Base-by-base conservation (phyloP, 2,797 vertebrate genomes). In the Lagodon rhomboides region DNA sequence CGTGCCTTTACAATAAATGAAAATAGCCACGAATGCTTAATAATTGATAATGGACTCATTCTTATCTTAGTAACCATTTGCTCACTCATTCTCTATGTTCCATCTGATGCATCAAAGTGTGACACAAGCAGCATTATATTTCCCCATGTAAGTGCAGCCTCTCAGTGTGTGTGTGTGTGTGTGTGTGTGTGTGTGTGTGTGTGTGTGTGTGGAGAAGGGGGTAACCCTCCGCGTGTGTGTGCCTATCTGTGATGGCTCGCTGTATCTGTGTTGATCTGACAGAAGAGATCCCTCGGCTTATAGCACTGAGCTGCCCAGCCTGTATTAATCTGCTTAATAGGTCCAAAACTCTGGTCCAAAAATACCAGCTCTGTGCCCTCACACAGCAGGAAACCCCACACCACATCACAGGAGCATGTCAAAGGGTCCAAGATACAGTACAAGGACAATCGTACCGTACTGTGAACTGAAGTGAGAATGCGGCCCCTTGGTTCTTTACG, bases 251-350 rank as follows among this genome's bases (percentile, higher is more conserved):
- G 68, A 76, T 85, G 76, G 85, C 81, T 91, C 41, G 63, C 83
- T 84, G 85, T 89, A 77, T 92, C 88, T 86, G 86, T 92, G 91
- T 90, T 93, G 86, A 94, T 93, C 78, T 85, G 83, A 84, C 70
- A 73, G 82, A 91, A 92, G 79, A 90, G 90, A 94, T 94, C 87
- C 87, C 84, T 84, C 73, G 68, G 93, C 89, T 95, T 94, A 94
- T 90, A 74, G 85, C 87, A 88, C 87, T 91, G 92, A 94, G 90
- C 93, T 91, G 85, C 82, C 87, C 85, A 85, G 77, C 77, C 75
- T 84, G 81, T 86, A 92, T 90, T 94, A 93, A 96, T 96, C 94
- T 92, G 82, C 87, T 94, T 93, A 93, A 93, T 92, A 92, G 88
- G 85, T 84, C 87, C 78, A 90, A 88, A 92, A 87, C 74, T 77